Conservation (phyloP, 2,888 invertebrate species). For the Agrochola macilenta region DNA sequence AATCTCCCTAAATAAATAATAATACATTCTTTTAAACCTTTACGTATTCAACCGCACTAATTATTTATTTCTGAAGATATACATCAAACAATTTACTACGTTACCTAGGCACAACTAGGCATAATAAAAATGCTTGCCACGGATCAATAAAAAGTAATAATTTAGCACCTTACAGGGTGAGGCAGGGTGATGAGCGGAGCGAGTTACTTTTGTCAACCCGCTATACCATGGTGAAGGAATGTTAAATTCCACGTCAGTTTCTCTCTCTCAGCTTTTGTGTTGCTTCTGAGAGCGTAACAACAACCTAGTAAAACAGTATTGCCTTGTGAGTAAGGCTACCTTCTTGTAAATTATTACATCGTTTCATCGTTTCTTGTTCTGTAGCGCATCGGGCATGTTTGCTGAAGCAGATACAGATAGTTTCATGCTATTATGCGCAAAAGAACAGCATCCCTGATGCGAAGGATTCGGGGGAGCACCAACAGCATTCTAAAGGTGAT, state of each 20-base stretch:
- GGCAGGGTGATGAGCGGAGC: constrained; percentile 51
- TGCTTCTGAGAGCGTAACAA: background rate
- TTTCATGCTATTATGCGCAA: too few species aligned
- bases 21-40: background rate
- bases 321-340: too few species aligned
- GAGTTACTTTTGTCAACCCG: constrained; percentile 16
- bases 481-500: too few species aligned
- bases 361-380: too few species aligned
- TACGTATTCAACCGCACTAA: background rate
- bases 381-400: too few species aligned
- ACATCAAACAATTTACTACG: constrained; percentile 40
- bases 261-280: background rate
- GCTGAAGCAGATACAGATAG: too few species aligned
- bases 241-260: background rate
- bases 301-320: too few species aligned
- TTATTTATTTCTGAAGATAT: constrained; percentile 39
- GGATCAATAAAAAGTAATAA: constrained; percentile 76
- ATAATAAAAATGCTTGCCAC: constrained; percentile 66
- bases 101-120: constrained; percentile 58
- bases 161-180: constrained; percentile 65
- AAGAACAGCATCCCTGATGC: too few species aligned
- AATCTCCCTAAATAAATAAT: constrained; percentile 1
- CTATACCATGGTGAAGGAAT: background rate
- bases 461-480: too few species aligned
- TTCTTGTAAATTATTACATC: too few species aligned